Percentiles rank a stretch among this genome's conserved stretches.
phyloP scores from a whole-genome alignment of 2,113 vertebrate genomes.

The Scomber scombrus region DNA sequence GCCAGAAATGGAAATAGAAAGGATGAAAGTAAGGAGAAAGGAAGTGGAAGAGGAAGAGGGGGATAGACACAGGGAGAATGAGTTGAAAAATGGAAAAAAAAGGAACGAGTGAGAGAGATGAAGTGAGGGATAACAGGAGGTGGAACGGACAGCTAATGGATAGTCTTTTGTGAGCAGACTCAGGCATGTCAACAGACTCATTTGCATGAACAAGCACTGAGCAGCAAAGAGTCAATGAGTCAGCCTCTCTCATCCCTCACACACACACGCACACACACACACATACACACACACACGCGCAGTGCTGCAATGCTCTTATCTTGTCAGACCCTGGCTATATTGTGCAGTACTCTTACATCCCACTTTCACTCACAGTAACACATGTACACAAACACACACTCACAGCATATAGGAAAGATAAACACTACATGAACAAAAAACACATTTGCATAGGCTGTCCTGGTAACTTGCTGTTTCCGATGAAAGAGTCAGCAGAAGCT shows the following conservation, averaged over 20 bases:
- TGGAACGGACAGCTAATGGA: constrained; percentile 58
- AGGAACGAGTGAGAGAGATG: constrained; percentile 28
- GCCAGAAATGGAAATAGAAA: constrained; percentile 35
- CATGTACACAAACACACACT: not conserved
- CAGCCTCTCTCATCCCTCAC: constrained; percentile 44
- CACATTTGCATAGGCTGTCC: not conserved
- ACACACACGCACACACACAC: constrained; percentile 25
- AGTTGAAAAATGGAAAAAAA: constrained; percentile 44
- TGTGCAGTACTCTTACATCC: constrained; percentile 31
- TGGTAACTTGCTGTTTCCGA: not conserved
- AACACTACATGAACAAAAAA: not conserved
- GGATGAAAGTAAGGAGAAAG: no score
- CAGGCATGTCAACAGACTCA: constrained; percentile 73
- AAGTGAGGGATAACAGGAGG: constrained; percentile 31
- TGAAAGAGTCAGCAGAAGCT: constrained; percentile 9
- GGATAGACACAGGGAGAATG: not conserved
- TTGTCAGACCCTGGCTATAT: constrained; percentile 42
- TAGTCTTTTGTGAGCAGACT: constrained; percentile 63
- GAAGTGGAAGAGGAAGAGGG: not conserved
- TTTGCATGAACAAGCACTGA: constrained; percentile 73
- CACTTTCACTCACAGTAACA: constrained; percentile 15
- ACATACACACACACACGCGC: constrained; percentile 23
- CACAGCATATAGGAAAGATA: not conserved
- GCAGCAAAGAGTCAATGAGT: constrained; percentile 74
- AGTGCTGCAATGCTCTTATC: constrained; percentile 41